Conservation (phyloP, 2,113 vertebrate genomes). For the Muscicapa adusta region DNA sequence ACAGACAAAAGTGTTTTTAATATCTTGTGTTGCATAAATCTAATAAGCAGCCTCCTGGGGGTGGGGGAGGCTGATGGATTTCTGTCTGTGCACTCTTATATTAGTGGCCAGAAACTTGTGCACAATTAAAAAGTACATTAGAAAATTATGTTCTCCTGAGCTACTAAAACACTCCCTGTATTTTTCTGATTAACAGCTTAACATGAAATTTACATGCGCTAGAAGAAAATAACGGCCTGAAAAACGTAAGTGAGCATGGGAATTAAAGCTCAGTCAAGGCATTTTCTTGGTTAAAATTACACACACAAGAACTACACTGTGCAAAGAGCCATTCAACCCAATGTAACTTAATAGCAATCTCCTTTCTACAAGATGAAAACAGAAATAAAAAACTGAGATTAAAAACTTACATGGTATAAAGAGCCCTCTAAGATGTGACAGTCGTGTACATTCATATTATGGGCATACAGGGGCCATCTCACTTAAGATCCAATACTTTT, state of each 20-base stretch:
- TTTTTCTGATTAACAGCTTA: neutral
- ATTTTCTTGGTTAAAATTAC: neutral
- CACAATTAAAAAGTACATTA: neutral
- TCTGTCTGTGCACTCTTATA: neutral
- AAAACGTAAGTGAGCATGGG: neutral
- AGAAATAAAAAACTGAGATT: neutral
- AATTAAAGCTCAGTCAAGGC: neutral
- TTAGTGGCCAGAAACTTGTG: neutral
- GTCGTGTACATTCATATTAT: neutral
- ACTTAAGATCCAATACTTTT: neutral
- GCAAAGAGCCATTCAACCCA: neutral
- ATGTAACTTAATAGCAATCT: neutral
- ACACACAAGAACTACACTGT: neutral
- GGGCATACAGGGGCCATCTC: neutral
- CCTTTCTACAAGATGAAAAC: neutral
- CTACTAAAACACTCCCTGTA: neutral
- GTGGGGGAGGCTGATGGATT: neutral
- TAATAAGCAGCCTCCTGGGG: neutral
- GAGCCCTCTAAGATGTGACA: neutral
- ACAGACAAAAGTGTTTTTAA: slow-evolving; percentile 61
- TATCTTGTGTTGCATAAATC: slow-evolving; percentile 44
- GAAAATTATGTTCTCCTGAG: neutral
- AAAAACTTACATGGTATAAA: neutral
- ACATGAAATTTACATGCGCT: neutral
- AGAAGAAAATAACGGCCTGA: neutral